Conservation (phyloP, 37 sponge, comb jelly and placozoan genomes). For the Diacarnus erythraeanus region DNA sequence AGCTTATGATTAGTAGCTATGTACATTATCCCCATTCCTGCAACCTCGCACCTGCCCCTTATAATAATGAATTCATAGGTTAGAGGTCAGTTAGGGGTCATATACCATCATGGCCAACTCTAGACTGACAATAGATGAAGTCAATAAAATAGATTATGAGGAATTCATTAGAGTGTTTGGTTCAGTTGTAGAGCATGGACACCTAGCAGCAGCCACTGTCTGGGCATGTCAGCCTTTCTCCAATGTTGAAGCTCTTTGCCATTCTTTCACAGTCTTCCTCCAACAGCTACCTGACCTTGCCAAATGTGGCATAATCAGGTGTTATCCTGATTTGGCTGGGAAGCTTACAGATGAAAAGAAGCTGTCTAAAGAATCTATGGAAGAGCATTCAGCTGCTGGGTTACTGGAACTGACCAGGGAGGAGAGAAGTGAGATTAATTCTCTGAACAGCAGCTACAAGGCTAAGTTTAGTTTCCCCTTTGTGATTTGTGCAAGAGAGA, state of each 20-base stretch:
- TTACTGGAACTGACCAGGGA: neutral
- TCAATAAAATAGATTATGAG: slow-evolving; percentile 5
- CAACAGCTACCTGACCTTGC: neutral
- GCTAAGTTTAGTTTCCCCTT: slow-evolving; percentile 34
- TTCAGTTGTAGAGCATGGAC: slow-evolving; percentile 28
- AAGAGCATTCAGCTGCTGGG: slow-evolving; percentile 26
- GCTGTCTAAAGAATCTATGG: slow-evolving; percentile 13
- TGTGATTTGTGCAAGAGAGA: slow-evolving; percentile 42
- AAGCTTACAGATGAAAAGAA: neutral
- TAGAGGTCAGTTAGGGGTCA: no score
- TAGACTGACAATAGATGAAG: slow-evolving; percentile 20
- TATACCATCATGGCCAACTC: no score
- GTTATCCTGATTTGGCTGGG: slow-evolving; percentile 32
- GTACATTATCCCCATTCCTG: no score
- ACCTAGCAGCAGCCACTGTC: slow-evolving; percentile 17
- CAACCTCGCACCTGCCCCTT: no score
- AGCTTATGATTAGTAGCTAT: no score
- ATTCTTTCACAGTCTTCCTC: neutral
- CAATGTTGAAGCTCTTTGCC: neutral
- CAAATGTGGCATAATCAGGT: slow-evolving; percentile 20
- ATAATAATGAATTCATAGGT: no score
- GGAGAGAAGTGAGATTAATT: slow-evolving; percentile 2
- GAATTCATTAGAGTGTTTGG: slow-evolving; percentile 13
- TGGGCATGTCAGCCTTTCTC: slow-evolving; percentile 3
- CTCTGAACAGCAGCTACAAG: slow-evolving; percentile 19